A percentile compares a stretch with the other conserved stretches of the same genome.
phyloP scores from a whole-genome alignment of 64 coral and sea anemone species.

The Exaiptasia diaphana region DNA sequence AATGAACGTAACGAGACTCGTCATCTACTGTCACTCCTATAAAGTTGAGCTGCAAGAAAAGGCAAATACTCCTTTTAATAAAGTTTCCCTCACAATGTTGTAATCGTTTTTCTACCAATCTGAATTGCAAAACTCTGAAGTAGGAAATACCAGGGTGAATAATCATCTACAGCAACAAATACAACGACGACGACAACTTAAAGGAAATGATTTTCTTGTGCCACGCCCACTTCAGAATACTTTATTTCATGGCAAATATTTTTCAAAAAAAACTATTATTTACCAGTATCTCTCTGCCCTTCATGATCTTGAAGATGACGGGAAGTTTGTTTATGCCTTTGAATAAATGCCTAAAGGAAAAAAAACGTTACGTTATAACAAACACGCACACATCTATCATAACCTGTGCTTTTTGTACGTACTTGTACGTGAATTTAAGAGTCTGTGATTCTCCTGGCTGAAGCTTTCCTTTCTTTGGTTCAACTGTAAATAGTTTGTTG shows the following conservation, averaged over 20 bases:
- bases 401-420: too few species aligned
- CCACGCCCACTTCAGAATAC: too few species aligned
- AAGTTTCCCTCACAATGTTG: too few species aligned
- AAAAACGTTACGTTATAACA: background rate
- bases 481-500: constrained; percentile 83
- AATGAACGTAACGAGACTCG: constrained; percentile 79
- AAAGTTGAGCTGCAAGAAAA: constrained; percentile 65
- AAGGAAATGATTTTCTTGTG: too few species aligned
- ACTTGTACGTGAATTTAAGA: constrained; percentile 77
- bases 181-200: too few species aligned
- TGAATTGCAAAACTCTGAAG: too few species aligned
- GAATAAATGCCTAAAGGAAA: constrained; percentile 64
- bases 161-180: too few species aligned
- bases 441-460: constrained; percentile 70
- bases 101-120: too few species aligned
- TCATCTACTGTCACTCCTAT: constrained; percentile 90
- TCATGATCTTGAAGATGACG: constrained; percentile 78
- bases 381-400: too few species aligned
- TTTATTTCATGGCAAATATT: too few species aligned
- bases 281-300: constrained; percentile 93
- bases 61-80: background rate
- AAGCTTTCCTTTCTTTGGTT: constrained; percentile 73
- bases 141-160: too few species aligned
- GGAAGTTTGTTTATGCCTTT: constrained; percentile 83
- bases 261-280: too few species aligned